Base-by-base conservation (phyloP, 1,140 invertebrate species). In the Ctenoplectra terminalis region DNA sequence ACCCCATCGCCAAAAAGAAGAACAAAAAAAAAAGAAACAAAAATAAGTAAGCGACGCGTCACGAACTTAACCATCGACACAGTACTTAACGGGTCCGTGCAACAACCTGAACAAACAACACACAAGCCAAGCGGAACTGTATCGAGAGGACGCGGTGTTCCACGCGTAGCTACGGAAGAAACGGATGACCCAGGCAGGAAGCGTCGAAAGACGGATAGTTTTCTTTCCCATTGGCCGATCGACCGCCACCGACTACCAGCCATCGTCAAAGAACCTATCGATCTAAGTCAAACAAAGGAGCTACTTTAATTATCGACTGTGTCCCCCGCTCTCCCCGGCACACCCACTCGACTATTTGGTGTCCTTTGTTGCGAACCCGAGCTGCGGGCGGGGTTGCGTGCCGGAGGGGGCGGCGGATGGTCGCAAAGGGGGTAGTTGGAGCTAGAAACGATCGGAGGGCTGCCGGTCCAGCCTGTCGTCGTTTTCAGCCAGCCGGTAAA, bases 221-320 rank as follows among this genome's bases (percentile, higher is more conserved):
- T 90, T 87, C 88, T 85, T 86, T 85, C 67, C 82, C 84, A 83
- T 86, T 83, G 67, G 64, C 34, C 17, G 26, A 67, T 37, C 58
- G 82, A 64, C 56, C 74, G 56, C 74, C 69, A 37, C 7, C 70
- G 50, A 80, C 11, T 37, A 15, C n/a, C n/a, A 26, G 15, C 13
- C 23, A 54, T 73, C 82, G 81, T 84, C 88, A 85, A 88, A 90
- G 89, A 85, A 90, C 75, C 84, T 89, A 91, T 91, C 89, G 89
- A 91, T 91, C 90, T 88, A 88, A 90, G 86, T 91, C 89, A 83
- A 87, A 91, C 90, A 90, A 91, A 90, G 85, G 88, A 87, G 85
- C 88, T 89, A 90, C 90, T 91, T 91, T 91, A 91, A 91, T 91
- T 91, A 91, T 90, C 89, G 89, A 88, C 86, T 79, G 79, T 83